Evolutionary conservation across 1,140 invertebrate genomes (phyloP).

Genomic region (Rhyzopertha dominica): DNA sequence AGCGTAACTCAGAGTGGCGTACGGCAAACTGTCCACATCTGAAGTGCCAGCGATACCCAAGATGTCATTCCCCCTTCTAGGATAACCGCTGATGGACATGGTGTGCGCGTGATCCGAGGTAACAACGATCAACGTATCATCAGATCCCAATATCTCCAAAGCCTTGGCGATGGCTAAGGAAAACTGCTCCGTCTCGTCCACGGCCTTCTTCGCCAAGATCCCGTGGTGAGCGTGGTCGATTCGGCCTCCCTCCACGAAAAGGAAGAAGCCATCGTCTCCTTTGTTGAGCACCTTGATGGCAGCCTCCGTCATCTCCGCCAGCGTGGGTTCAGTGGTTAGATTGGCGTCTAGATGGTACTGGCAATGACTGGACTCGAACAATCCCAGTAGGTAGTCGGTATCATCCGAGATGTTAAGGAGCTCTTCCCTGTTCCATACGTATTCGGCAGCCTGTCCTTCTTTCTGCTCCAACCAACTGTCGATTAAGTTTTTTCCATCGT

Average conservation of each 20-base stretch:
- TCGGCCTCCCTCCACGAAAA: constrained; percentile 67
- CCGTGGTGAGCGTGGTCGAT: constrained; percentile 72
- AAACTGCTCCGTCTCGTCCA: constrained; percentile 66
- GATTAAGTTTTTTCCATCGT: constrained; percentile 49
- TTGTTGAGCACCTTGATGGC: constrained; percentile 70
- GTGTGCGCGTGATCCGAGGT: constrained; percentile 62
- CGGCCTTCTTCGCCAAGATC: constrained; percentile 56
- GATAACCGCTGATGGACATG: constrained; percentile 57
- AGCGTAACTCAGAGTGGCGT: constrained; percentile 63
- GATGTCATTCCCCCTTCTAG: constrained; percentile 61
- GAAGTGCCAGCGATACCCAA: constrained; percentile 43
- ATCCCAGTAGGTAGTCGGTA: constrained; percentile 56
- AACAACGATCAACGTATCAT: constrained; percentile 56
- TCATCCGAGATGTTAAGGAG: constrained; percentile 42
- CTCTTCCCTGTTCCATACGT: constrained; percentile 59
- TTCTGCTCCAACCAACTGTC: constrained; percentile 48
- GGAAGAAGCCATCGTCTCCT: constrained; percentile 63
- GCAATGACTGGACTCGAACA: constrained; percentile 53
- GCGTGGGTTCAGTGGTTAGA: constrained; percentile 53
- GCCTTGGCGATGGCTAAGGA: constrained; percentile 61
- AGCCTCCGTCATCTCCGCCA: constrained; percentile 75
- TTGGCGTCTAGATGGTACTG: constrained; percentile 55
- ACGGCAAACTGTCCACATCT: constrained; percentile 50
- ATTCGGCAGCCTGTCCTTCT: constrained; percentile 44
- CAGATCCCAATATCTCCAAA: constrained; percentile 50